Base-by-base conservation (phyloP, 1,140 invertebrate species). In the Plutomurus gul region DNA sequence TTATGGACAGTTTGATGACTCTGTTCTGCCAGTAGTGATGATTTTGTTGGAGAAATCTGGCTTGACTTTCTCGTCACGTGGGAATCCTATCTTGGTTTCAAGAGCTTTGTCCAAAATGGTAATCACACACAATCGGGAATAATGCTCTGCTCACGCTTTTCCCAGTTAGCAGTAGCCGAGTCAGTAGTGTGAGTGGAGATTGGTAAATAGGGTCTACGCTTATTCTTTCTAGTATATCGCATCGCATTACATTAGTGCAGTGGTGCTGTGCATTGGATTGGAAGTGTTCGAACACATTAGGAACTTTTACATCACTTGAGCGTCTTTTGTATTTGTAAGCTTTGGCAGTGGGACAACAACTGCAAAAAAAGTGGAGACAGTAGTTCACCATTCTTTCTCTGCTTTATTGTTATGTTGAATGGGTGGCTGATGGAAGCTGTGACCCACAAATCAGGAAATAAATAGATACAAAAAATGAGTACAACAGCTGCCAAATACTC, bases 61-160 rank as follows among this genome's bases (percentile, higher is more conserved):
- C 18, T 84, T 76, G 7, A 86, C 89, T 72, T 89, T 91, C 85
- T 85, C 88, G 1, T 91, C 92, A 13, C 89, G 93, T 76, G 92
- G 92, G 2, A 92, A 94, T 84, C 92, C 94, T 5, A 87, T 94
- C 1, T 89, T 90, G 83, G 88, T 95, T 70, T 86, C 89, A 0
- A 88, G 94, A 46, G 90, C 89, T 4, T 91, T 95, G 74, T 93
- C 93, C 1, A 91, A 89, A 84, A 90, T 93, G 85, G 92, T 93
- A 88, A 87, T 43, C 36, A 40, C 20, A 43, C 39, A 8, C 39
- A 1, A 43, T 43, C 11, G 39, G n/a, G n/a, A 43, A 43, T 43
- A 43, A 43, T 43, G 39, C 39, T n/a, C n/a, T 8, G 2, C 11
- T 10, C n/a, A 43, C 39, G 11, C 7, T 8, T 43, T 43, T 43